These are phyloP conservation scores for Conchocele bisecta DNA, from an alignment of 2,888 invertebrate genomes.

Conservation along the genomic window DNA sequence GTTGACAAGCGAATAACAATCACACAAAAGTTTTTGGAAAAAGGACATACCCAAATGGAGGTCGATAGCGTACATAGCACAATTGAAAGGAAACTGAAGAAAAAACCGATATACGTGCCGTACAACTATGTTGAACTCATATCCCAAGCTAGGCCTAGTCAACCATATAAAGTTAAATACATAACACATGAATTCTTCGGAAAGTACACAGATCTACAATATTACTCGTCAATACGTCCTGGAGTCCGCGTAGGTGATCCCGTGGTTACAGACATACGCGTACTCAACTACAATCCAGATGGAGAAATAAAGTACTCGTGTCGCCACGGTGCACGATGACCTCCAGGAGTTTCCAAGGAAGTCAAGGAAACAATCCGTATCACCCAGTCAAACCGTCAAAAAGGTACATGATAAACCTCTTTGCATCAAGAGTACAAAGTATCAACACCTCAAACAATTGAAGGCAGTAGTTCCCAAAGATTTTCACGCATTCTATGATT, in stretches of 20 bases:
- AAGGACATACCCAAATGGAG: conserved; percentile 51
- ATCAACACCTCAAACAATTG: too few species aligned
- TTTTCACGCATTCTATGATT: too few species aligned
- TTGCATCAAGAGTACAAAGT: too few species aligned
- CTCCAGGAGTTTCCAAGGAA: conserved; percentile 1
- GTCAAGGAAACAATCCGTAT: too few species aligned
- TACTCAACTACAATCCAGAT: conserved; percentile 13
- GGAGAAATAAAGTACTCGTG: conserved; percentile 12
- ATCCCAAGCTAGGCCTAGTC: conserved; percentile 1
- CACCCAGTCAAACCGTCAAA: too few species aligned
- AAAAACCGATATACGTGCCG: conserved; percentile 31
- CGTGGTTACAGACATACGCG: conserved; percentile 33
- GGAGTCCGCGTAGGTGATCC: conserved; percentile 35
- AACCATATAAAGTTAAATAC: conserved; percentile 31
- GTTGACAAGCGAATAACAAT: conserved; percentile 19
- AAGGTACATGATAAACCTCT: too few species aligned
- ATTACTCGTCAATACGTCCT: conserved; percentile 24
- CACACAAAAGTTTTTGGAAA: conserved; percentile 35
- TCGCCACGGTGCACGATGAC: background rate
- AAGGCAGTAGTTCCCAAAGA: too few species aligned
- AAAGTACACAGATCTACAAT: conserved; percentile 19
- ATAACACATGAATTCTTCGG: conserved; percentile 28
- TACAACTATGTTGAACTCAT: conserved; percentile 31
- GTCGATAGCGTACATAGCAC: conserved; percentile 39
- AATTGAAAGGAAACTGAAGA: conserved; percentile 28